These are phyloP conservation scores for Archivesica marissinica DNA, from an alignment of 1,140 invertebrate genomes.

Conservation along the genomic window DNA sequence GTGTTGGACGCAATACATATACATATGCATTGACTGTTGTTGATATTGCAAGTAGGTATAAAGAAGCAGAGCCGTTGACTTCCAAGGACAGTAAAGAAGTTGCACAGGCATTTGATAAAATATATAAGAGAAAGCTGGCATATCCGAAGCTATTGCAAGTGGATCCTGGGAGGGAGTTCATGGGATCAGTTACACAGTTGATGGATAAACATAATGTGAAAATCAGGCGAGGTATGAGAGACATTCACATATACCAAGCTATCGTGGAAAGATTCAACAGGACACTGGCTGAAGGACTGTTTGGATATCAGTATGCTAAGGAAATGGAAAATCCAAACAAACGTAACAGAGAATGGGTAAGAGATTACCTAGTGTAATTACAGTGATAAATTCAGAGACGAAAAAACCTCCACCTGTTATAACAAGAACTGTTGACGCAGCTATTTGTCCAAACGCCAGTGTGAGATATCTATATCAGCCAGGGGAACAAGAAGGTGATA, in stretches of 20 bases:
- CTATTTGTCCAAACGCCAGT: constrained; percentile 22
- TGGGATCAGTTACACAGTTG: constrained; percentile 52
- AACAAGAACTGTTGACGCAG: constrained; percentile 20
- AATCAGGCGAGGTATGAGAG: constrained; percentile 35
- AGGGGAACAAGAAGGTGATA: constrained; percentile 65
- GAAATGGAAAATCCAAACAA: constrained; percentile 42
- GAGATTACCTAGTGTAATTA: constrained; percentile 47
- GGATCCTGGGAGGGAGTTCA: constrained; percentile 59
- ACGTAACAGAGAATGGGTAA: constrained; percentile 51
- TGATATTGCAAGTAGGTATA: constrained; percentile 60
- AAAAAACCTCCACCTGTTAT: constrained; percentile 34
- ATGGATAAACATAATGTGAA: constrained; percentile 55
- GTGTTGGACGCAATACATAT: constrained; percentile 46
- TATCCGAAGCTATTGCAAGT: constrained; percentile 66
- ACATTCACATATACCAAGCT: constrained; percentile 51
- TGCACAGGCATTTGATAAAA: constrained; percentile 50
- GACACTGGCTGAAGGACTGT: constrained; percentile 63
- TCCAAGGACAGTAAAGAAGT: constrained; percentile 57
- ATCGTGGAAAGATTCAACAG: constrained; percentile 57
- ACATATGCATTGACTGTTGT: constrained; percentile 63
- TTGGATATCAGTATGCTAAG: constrained; percentile 64
- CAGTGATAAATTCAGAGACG: constrained; percentile 51
- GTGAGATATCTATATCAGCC: constrained; percentile 60
- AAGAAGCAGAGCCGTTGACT: constrained; percentile 64
- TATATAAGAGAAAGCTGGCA: constrained; percentile 57